Evolutionary conservation across 37 sponge, comb jelly and placozoan genomes (phyloP).

Genomic region (Chondrilla cf. caribensis): DNA sequence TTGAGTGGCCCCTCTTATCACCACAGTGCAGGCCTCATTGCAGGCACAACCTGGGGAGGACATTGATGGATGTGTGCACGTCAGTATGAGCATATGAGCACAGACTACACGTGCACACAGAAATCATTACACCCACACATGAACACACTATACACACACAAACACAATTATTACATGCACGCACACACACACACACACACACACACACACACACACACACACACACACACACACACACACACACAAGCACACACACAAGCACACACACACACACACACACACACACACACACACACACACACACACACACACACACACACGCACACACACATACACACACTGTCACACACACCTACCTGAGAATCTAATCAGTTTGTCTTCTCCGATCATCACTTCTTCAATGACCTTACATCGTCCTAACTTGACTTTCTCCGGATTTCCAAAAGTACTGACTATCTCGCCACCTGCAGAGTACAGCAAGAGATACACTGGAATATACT

Average conservation of each 20-base stretch:
- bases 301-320: constrained; percentile 1
- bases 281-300: background rate
- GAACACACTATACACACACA: no score
- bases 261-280: constrained; percentile 5
- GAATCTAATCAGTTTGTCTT: constrained; percentile 83
- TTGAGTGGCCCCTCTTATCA: constrained; percentile 95
- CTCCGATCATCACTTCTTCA: constrained; percentile 98
- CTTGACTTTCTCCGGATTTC: constrained; percentile 88
- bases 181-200: background rate
- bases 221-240: background rate
- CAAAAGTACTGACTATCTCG: constrained; percentile 99
- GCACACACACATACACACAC: no score
- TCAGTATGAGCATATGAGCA: no score
- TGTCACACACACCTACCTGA: constrained; percentile 4
- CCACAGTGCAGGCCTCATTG: constrained; percentile 95
- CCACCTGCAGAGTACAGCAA: constrained; percentile 48
- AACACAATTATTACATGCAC: background rate
- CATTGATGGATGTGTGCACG: constrained; percentile 27
- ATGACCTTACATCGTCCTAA: constrained; percentile 94
- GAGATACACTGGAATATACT: no score
- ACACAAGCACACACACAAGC: constrained; percentile 15
- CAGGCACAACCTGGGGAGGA: constrained; percentile 76
- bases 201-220: background rate
- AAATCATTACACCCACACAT: background rate
- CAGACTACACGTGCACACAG: background rate